A percentile compares a stretch with the other conserved stretches of the same genome.
These are phyloP conservation scores for Gastracanthus pulcherrimus DNA, from an alignment of 2,888 invertebrate genomes.

Conservation along the genomic window DNA sequence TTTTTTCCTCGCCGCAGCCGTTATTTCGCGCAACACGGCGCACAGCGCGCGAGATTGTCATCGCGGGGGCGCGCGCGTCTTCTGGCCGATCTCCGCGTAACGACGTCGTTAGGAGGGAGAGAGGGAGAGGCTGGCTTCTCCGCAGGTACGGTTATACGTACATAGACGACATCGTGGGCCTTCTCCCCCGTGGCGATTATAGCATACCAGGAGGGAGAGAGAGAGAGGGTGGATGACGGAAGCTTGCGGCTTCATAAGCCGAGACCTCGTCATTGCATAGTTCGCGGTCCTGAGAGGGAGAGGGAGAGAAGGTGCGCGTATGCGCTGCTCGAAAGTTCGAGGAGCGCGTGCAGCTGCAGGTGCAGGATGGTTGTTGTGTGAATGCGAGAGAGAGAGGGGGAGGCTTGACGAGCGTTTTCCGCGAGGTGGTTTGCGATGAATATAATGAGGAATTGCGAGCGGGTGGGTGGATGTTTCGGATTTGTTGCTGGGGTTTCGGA, in stretches of 20 bases:
- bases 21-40: conserved; percentile 6
- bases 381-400: neutral
- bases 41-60: conserved; percentile 60
- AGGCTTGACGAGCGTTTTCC: neutral
- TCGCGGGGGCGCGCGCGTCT: conserved; percentile 56
- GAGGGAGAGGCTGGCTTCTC: neutral
- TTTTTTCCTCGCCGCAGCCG: neutral
- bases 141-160: neutral
- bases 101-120: conserved; percentile 73
- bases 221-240: conserved; percentile 39
- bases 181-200: conserved; percentile 66
- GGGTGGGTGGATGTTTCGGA: neutral
- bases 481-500: neutral
- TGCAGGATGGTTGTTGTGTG: no score
- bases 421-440: neutral
- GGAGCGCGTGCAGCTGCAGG: neutral
- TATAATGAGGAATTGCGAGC: neutral
- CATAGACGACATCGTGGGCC: neutral
- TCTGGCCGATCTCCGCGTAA: conserved; percentile 67
- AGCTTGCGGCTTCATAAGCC: conserved; percentile 74
- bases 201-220: conserved; percentile 65
- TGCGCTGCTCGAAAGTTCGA: conserved; percentile 13
- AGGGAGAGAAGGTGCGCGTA: neutral
- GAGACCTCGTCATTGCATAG: conserved; percentile 64
- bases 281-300: conserved; percentile 63